Evolutionary conservation across 2,888 invertebrate genomes (phyloP), one percentile per base, ranked within the genome.

Genomic region (Meteorus cinctellus): DNA sequence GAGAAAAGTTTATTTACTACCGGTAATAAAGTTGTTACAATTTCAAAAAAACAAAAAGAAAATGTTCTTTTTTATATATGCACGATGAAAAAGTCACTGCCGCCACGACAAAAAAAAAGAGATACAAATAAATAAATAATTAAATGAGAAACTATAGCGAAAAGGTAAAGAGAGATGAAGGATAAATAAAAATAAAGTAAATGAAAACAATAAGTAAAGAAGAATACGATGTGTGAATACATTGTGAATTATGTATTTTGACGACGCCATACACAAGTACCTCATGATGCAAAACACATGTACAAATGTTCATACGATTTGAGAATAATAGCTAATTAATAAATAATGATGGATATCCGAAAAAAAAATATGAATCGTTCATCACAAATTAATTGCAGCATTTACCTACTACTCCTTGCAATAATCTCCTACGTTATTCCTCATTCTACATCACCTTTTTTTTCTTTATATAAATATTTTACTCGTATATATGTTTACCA

Each of bases 221-320:
- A 72, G 48, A 75, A 73, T 69, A 74, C 72, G 75, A 79, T 81
- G 74, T 76, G 77, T 78, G 76, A 78, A 78, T 77, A 81, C 80
- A 80, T 80, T 81, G 81, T 83, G 83, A 85, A 85, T 85, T 83
- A 87, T 85, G 85, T 87, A 85, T 88, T 86, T 85, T 85, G 86
- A 84, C 83, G 85, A 87, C 84, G 88, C 87, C 88, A 88, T 88
- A 88, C 88, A 88, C 87, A 88, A 88, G 88, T 88, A 88, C 88
- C 88, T 88, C 88, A 88, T 86, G 86, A 87, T 88, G 87, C 86
- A 87, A 88, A 88, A 88, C 83, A 88, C 86, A 88, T 88, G 88
- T 88, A 88, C 88, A 88, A 88, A 88, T 88, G 88, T 88, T 88
- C 87, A 88, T 88, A 88, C 86, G 86, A 88, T 88, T 86, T 87